A percentile compares a stretch with the other conserved stretches of the same genome.
Evolutionary conservation across 2,797 vertebrate genomes (phyloP).

Genomic region (Acrossocheilus wenchowensis): DNA sequence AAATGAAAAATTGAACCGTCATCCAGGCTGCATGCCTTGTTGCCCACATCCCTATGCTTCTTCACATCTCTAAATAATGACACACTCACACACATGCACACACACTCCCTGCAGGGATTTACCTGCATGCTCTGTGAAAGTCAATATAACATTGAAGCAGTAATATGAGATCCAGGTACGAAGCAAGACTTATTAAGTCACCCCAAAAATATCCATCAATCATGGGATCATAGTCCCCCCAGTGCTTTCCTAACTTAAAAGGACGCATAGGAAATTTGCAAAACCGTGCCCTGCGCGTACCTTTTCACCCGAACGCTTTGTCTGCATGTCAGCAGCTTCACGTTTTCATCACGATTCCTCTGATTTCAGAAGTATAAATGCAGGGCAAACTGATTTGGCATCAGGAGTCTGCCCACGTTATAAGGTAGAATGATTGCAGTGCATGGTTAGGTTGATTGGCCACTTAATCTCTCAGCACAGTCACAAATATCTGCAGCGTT

Average conservation of each 20-base stretch:
- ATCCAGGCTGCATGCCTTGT: slow-evolving; percentile 52
- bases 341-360: neutral
- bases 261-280: neutral
- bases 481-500: slow-evolving; percentile 67
- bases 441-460: slow-evolving; percentile 77
- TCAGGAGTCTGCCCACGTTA: slow-evolving; percentile 63
- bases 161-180: slow-evolving; percentile 22
- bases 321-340: neutral
- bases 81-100: slow-evolving; percentile 29
- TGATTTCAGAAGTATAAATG: slow-evolving; percentile 31
- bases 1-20: slow-evolving; percentile 71
- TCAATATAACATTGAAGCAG: slow-evolving; percentile 46
- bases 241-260: neutral
- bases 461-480: slow-evolving; percentile 76
- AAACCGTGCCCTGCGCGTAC: neutral
- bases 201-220: slow-evolving; percentile 40
- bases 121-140: slow-evolving; percentile 40
- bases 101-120: slow-evolving; percentile 43
- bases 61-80: slow-evolving; percentile 52
- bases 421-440: slow-evolving; percentile 76
- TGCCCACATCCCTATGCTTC: slow-evolving; percentile 49
- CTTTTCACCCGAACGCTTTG: slow-evolving; percentile 4
- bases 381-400: slow-evolving; percentile 52
- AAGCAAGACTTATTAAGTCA: slow-evolving; percentile 37
- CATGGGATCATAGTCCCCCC: slow-evolving; percentile 13